A percentile compares a stretch with the other conserved stretches of the same genome.
Conservation (phyloP, 2,888 invertebrate genomes). For the Incurvaria masculella region DNA sequence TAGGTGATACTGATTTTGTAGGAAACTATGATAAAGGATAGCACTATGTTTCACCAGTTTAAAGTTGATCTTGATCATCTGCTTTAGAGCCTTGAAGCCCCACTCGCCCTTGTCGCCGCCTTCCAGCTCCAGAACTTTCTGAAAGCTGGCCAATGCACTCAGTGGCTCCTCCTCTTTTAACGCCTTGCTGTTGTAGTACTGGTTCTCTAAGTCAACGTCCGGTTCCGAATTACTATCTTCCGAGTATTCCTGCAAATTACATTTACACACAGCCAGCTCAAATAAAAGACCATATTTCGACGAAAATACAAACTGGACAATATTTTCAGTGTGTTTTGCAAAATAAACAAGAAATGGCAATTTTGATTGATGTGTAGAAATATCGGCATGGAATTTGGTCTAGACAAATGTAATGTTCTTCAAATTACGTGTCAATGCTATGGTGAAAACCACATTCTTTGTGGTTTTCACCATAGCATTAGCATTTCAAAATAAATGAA, state of each 20-base stretch:
- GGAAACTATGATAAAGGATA: too few relatives aligned
- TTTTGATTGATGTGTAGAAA: too few relatives aligned
- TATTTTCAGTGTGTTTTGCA: too few relatives aligned
- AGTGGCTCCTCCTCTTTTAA: conserved; percentile 95
- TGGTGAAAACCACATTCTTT: too few relatives aligned
- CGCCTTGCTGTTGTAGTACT: conserved; percentile 99
- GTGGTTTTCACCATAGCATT: neutral
- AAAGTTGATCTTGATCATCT: conserved; percentile 99
- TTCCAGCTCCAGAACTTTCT: conserved; percentile 94
- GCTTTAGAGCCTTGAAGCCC: conserved; percentile 99
- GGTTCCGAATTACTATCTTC: conserved; percentile 99
- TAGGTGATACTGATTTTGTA: too few relatives aligned
- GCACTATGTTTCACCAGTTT: conserved; percentile 91
- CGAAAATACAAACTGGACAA: too few relatives aligned
- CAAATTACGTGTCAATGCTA: too few relatives aligned
- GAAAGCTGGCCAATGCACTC: conserved; percentile 89
- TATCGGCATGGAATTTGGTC: too few relatives aligned
- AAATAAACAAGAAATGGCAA: too few relatives aligned
- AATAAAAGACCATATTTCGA: too few relatives aligned
- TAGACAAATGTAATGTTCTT: too few relatives aligned
- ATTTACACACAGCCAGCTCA: neutral
- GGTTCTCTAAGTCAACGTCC: conserved; percentile 98
- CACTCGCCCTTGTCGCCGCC: conserved; percentile 99
- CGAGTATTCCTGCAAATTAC: conserved; percentile 81
- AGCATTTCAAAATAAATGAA: too few relatives aligned